Percentiles rank a stretch among this genome's conserved stretches.
Conservation (phyloP, 2,888 invertebrate species). For the Drosophila affinis region DNA sequence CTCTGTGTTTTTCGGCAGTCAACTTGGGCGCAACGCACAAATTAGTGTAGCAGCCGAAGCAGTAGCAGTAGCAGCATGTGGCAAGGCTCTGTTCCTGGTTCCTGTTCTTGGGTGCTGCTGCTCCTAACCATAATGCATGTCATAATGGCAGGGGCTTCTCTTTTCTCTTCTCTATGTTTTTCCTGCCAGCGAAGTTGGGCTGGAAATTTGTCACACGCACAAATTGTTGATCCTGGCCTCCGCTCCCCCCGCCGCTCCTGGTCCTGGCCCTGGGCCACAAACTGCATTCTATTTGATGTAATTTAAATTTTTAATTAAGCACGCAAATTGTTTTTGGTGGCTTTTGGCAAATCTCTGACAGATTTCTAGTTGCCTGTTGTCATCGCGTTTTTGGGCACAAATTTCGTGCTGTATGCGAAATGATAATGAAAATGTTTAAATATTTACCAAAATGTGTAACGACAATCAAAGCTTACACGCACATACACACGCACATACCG, state of each 20-base stretch:
- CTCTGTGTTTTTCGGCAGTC: conserved; percentile 67
- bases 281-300: conserved; percentile 66
- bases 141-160: conserved; percentile 62
- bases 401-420: conserved; percentile 47
- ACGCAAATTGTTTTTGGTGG: conserved; percentile 75
- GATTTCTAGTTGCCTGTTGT: conserved; percentile 52
- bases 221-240: conserved; percentile 52
- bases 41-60: conserved; percentile 77
- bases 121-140: conserved; percentile 68
- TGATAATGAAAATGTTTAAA: conserved; percentile 76
- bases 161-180: conserved; percentile 13
- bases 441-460: conserved; percentile 71
- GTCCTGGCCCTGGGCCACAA: background rate
- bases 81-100: conserved; percentile 40
- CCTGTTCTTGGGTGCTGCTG: background rate
- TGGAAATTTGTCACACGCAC: conserved; percentile 72
- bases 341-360: conserved; percentile 69
- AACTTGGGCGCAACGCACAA: conserved; percentile 74
- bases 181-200: conserved; percentile 12
- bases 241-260: background rate
- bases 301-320: conserved; percentile 81
- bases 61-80: conserved; percentile 79
- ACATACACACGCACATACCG: conserved; percentile 15
- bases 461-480: conserved; percentile 37
- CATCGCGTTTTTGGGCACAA: conserved; percentile 44